Evolutionary conservation across 2,797 vertebrate genomes (phyloP).

Genomic region (Lacerta viridis): DNA sequence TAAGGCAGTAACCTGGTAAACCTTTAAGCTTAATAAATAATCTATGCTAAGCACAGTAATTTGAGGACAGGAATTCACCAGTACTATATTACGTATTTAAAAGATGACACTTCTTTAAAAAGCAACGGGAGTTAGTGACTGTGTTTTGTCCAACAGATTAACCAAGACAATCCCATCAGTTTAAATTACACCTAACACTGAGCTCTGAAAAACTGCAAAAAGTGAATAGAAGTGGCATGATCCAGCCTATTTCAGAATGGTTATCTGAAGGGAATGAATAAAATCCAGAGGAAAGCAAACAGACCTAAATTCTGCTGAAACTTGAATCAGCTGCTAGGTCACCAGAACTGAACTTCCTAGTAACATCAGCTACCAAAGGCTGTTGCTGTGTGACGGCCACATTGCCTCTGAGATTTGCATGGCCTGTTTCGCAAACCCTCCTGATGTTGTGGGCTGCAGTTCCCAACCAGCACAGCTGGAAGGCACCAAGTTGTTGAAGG

Average conservation of each 20-base stretch:
- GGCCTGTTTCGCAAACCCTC: too few relatives aligned
- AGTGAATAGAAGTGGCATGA: slow-evolving; percentile 1
- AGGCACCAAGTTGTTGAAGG: too few relatives aligned
- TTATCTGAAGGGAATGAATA: slow-evolving; percentile 25
- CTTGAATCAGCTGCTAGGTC: background rate
- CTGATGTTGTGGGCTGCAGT: too few relatives aligned
- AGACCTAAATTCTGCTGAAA: background rate
- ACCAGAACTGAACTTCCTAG: background rate
- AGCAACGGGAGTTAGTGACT: background rate
- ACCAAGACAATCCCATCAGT: background rate
- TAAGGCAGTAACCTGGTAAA: slow-evolving; percentile 25
- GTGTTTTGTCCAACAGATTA: background rate
- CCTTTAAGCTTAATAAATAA: slow-evolving; percentile 3
- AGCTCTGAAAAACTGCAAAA: background rate
- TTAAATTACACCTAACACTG: background rate
- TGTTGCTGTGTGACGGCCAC: background rate
- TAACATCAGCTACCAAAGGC: background rate
- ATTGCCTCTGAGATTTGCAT: background rate
- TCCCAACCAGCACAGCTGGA: too few relatives aligned
- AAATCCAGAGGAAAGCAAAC: background rate
- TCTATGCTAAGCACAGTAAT: background rate
- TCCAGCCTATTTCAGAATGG: slow-evolving; percentile 7
- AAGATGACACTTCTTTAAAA: background rate
- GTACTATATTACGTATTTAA: background rate
- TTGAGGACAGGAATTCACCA: background rate